phyloP scores from a whole-genome alignment of 2,113 vertebrate species.

The Hydrolagus affinis region DNA sequence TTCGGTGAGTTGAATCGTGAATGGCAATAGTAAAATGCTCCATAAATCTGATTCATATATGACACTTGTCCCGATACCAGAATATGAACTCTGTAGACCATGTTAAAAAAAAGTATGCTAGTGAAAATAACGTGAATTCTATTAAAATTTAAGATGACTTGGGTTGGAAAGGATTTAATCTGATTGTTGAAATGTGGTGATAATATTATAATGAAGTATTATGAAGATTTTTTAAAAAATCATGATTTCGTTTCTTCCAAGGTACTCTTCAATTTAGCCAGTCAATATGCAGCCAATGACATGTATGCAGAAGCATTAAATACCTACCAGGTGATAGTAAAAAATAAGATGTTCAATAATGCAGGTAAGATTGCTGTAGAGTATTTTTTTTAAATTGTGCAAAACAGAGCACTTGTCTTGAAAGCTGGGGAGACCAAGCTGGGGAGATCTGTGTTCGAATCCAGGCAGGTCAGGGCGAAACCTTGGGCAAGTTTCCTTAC shows the following conservation, averaged over 20 bases:
- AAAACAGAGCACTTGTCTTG: too few relatives aligned
- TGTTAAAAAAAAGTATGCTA: background rate
- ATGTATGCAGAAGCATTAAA: conserved; percentile 91
- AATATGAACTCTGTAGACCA: background rate
- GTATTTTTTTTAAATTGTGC: conserved; percentile 32
- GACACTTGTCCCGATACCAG: background rate
- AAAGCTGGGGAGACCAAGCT: too few relatives aligned
- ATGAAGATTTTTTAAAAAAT: background rate
- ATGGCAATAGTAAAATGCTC: background rate
- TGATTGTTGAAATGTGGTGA: background rate
- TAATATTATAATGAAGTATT: background rate
- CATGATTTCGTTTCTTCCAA: conserved; percentile 44
- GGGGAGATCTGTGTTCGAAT: too few relatives aligned
- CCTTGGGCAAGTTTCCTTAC: too few relatives aligned
- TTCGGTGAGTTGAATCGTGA: conserved; percentile 65
- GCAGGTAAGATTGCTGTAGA: conserved; percentile 60
- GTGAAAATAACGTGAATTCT: background rate
- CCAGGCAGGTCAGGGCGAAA: too few relatives aligned
- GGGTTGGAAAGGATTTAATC: conserved; percentile 7
- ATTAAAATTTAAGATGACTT: background rate
- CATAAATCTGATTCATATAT: background rate
- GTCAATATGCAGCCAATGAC: conserved; percentile 87
- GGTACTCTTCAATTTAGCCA: conserved; percentile 92
- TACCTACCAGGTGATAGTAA: conserved; percentile 90
- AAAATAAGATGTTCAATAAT: conserved; percentile 91